A percentile compares a stretch with the other conserved stretches of the same genome.
These are phyloP conservation scores for Oceanites oceanicus DNA, from an alignment of 2,113 vertebrate genomes.

Conservation along the genomic window DNA sequence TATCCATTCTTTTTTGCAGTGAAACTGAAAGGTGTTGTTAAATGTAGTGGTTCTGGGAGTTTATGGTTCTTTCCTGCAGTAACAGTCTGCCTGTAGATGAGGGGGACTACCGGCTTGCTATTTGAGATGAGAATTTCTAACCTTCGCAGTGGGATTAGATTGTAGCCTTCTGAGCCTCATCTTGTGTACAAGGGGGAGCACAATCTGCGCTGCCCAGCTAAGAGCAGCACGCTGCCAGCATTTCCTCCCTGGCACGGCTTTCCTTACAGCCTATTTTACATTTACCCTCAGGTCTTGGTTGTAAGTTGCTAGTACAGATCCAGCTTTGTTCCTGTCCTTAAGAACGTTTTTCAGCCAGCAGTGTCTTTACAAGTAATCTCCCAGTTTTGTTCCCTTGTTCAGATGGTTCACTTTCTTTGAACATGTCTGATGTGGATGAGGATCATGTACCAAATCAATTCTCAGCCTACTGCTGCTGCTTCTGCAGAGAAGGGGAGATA, in stretches of 20 bases:
- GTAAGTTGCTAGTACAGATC: background rate
- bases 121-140: background rate
- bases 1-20: background rate
- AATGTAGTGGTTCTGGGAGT: fast-evolving
- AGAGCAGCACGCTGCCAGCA: background rate
- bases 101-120: background rate
- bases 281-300: background rate
- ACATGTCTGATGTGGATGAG: background rate
- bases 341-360: background rate
- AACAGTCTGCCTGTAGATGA: background rate
- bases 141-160: background rate
- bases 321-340: background rate
- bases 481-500: background rate
- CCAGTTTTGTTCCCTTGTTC: background rate
- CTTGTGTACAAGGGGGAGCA: background rate
- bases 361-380: background rate
- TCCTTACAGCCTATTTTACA: background rate
- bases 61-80: background rate
- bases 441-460: background rate
- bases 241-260: background rate
- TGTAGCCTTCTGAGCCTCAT: background rate
- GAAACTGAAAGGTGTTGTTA: background rate
- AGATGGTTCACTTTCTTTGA: background rate
- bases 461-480: background rate
- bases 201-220: background rate